Conservation (phyloP, 1,140 invertebrate genomes). For the Chionoecetes opilio region DNA sequence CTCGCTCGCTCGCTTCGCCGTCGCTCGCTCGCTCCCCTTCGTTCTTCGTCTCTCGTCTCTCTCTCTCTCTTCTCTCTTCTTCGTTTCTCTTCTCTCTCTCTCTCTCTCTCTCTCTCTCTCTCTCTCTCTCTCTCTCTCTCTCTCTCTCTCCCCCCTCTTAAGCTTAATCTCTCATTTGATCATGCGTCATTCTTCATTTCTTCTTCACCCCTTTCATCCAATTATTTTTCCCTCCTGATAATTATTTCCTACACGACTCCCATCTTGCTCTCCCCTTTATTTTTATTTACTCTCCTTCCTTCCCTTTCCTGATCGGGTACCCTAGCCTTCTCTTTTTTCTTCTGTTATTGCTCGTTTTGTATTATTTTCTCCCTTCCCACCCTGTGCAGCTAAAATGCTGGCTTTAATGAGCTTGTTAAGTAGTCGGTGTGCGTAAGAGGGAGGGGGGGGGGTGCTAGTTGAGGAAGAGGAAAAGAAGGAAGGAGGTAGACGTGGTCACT, state of each 20-base stretch:
- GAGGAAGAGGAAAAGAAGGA: background rate
- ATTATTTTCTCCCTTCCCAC: background rate
- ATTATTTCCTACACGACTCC: background rate
- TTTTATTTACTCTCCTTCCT: background rate
- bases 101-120: conserved; percentile 27
- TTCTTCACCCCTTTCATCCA: background rate
- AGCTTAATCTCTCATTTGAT: too few relatives aligned
- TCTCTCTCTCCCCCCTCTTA: too few relatives aligned
- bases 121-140: conserved; percentile 21
- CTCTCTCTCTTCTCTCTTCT: conserved; percentile 1
- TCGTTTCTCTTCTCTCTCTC: conserved; percentile 20
- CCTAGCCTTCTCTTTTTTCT: background rate
- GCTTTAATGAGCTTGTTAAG: too few relatives aligned
- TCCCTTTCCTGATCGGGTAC: background rate
- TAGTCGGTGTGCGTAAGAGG: background rate
- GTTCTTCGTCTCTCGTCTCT: too few relatives aligned
- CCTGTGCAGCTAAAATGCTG: too few relatives aligned
- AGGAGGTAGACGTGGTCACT: too few relatives aligned
- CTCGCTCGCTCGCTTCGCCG: too few relatives aligned
- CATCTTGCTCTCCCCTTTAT: background rate
- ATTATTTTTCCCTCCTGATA: background rate
- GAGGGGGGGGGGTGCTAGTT: background rate
- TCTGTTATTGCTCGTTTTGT: background rate
- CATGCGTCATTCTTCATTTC: too few relatives aligned
- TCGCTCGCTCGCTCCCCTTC: too few relatives aligned